Percentiles rank a stretch among this genome's conserved stretches.
Conservation (phyloP, 1,140 invertebrate genomes). For the Drosophila tsacasi region DNA sequence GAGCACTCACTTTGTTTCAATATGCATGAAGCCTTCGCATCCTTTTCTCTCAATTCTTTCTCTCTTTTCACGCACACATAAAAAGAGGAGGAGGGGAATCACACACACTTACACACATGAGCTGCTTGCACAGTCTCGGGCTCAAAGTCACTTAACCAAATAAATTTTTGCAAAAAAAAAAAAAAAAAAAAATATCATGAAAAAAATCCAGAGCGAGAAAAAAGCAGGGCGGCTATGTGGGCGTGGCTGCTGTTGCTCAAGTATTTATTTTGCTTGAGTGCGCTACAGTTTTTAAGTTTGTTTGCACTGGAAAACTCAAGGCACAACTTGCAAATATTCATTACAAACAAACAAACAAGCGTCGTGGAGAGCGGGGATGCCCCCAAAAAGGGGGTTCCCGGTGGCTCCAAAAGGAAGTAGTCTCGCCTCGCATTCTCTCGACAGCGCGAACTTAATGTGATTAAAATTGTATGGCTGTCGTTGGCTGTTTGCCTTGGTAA, state of each 20-base stretch:
- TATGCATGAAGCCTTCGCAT: slow-evolving; percentile 60
- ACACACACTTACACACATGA: slow-evolving; percentile 24
- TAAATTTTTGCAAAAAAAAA: slow-evolving; percentile 65
- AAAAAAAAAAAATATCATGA: slow-evolving; percentile 2
- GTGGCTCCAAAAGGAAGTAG: slow-evolving; percentile 17
- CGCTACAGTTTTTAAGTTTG: slow-evolving; percentile 82
- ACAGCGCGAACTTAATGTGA: slow-evolving; percentile 76
- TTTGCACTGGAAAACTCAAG: slow-evolving; percentile 74
- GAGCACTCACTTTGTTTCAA: slow-evolving; percentile 77
- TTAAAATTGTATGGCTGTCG: slow-evolving; percentile 81
- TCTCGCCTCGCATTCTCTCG: slow-evolving; percentile 39
- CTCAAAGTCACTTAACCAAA: slow-evolving; percentile 82
- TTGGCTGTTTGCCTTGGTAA: slow-evolving; percentile 46
- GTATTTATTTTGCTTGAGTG: slow-evolving; percentile 83
- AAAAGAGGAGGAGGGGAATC: background rate
- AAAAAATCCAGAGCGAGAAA: background rate
- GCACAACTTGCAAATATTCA: slow-evolving; percentile 82
- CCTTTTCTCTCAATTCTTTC: background rate
- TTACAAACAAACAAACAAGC: slow-evolving; percentile 65
- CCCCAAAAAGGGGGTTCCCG: background rate
- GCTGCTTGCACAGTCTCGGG: slow-evolving; percentile 25
- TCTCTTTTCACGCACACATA: slow-evolving; percentile 13
- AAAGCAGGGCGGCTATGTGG: slow-evolving; percentile 7
- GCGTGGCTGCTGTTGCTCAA: slow-evolving; percentile 58
- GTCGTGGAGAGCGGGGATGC: background rate